Evolutionary conservation across 1,140 invertebrate species (phyloP).

Genomic region (Drosophila miranda): DNA sequence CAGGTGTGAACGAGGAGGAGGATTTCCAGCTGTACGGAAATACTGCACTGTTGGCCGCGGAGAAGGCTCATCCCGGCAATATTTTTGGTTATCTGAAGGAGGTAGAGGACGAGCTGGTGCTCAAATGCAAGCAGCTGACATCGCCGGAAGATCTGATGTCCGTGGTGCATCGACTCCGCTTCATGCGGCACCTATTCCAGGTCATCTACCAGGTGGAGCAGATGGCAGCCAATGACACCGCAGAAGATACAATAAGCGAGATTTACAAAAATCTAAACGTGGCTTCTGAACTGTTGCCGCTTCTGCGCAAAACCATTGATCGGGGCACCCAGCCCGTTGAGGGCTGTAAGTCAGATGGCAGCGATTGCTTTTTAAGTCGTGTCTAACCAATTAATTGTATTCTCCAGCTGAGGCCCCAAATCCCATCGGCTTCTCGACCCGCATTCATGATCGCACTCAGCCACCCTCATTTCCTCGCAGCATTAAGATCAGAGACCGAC

Average conservation of each 20-base stretch:
- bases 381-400: neutral
- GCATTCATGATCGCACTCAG: slow-evolving; percentile 96
- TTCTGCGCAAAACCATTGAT: slow-evolving; percentile 89
- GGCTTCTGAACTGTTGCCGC: slow-evolving; percentile 89
- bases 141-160: slow-evolving; percentile 84
- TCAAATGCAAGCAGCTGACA: slow-evolving; percentile 86
- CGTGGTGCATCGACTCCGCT: slow-evolving; percentile 91
- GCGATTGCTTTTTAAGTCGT: neutral
- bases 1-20: slow-evolving; percentile 96
- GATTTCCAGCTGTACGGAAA: slow-evolving; percentile 95
- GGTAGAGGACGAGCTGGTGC: slow-evolving; percentile 95
- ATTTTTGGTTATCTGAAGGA: slow-evolving; percentile 93
- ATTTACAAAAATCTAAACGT: slow-evolving; percentile 87
- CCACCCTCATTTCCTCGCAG: slow-evolving; percentile 99
- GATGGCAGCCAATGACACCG: slow-evolving; percentile 83
- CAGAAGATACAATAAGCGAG: slow-evolving; percentile 85
- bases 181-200: slow-evolving; percentile 93
- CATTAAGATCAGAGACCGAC: slow-evolving; percentile 93
- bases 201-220: slow-evolving; percentile 88
- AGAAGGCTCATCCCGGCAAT: slow-evolving; percentile 92
- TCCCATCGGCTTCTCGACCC: slow-evolving; percentile 95
- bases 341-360: slow-evolving; percentile 84
- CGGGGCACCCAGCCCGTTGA: slow-evolving; percentile 89
- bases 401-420: slow-evolving; percentile 84
- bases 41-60: slow-evolving; percentile 94